Evolutionary conservation across 64 coral and sea anemone species (phyloP), one percentile per base, ranked within the genome.

Genomic region (Stichodactyla helianthus): DNA sequence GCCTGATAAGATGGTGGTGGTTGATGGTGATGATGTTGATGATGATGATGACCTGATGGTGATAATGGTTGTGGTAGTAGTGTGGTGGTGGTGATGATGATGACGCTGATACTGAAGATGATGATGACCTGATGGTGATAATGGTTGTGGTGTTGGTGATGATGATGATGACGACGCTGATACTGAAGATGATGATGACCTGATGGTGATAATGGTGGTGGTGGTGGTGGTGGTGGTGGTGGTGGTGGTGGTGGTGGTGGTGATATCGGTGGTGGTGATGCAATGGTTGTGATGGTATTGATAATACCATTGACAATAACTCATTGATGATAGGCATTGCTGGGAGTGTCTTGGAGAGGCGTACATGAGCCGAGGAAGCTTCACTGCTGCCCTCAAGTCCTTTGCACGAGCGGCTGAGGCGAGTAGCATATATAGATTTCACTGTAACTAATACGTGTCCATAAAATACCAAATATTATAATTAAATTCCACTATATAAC

Each of bases 281-380:
- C n/a, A n/a, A 26, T 74, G 25, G 5, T 74, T 74, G 19, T 65
- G 17, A 63, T 19, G 16, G 19, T 63, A 1, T 0, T 44, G 35
- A 44, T 44, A 44, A 44, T 44, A 44, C 35, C 35, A 44, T 44
- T 44, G 35, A 44, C 35, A 58, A 58, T 58, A 58, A 58, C 55
- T 58, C 51, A 28, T 82, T 6, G 50, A 52, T 12, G 82, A 52
- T 59, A 98, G 95, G 74, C 92, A 98, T 68, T 94, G 89, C 19
- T 98, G 95, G 95, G 95, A 98, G 22, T 98, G 95, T 92, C 89
- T 98, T 20, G 95, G 95, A 27, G 95, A 98, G 82, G 92, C 92
- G 6, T 98, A 98, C 85, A 92, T 98, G 89, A 98, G 95, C 53
- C 87, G 95, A 51, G 95, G 95, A 54, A 98, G 95, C 82, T 94